These are phyloP conservation scores for Diarsia mendica DNA, from an alignment of 2,888 invertebrate genomes.

Conservation along the genomic window DNA sequence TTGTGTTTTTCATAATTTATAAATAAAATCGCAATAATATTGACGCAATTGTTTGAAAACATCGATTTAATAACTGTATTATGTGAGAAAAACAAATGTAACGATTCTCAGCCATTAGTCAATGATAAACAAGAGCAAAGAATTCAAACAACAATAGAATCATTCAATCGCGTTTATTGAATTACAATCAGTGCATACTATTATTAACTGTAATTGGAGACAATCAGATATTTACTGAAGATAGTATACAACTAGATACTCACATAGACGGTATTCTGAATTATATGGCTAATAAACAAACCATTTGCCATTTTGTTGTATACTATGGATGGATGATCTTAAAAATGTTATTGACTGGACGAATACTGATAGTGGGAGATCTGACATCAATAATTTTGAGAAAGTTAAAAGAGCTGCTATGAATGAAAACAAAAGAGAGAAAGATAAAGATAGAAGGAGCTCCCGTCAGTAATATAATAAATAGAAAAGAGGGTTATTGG, in stretches of 20 bases:
- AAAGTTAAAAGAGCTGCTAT: not conserved
- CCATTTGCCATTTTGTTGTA: not conserved
- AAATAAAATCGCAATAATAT: not conserved
- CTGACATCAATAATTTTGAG: not conserved
- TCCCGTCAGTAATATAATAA: not conserved
- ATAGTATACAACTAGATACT: not conserved
- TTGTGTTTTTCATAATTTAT: not conserved
- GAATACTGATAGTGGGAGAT: not conserved
- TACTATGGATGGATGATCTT: too few species aligned
- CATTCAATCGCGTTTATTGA: conserved; percentile 43
- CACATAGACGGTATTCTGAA: not conserved
- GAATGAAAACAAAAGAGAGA: not conserved
- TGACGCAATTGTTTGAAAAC: not conserved
- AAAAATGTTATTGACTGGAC: not conserved
- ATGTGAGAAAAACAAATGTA: conserved; percentile 8
- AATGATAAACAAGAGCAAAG: conserved; percentile 12
- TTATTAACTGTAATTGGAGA: conserved; percentile 17
- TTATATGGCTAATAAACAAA: not conserved
- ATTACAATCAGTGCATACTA: conserved; percentile 27
- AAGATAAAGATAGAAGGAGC: not conserved
- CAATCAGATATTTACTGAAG: conserved; percentile 23
- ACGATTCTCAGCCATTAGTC: conserved; percentile 8
- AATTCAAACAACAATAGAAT: conserved; percentile 49
- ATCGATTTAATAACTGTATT: not conserved
- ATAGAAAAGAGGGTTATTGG: not conserved